A percentile compares a stretch with the other conserved stretches of the same genome.
Evolutionary conservation across 2,113 vertebrate genomes (phyloP).

Genomic region (Rhinolophus ferrumequinum): DNA sequence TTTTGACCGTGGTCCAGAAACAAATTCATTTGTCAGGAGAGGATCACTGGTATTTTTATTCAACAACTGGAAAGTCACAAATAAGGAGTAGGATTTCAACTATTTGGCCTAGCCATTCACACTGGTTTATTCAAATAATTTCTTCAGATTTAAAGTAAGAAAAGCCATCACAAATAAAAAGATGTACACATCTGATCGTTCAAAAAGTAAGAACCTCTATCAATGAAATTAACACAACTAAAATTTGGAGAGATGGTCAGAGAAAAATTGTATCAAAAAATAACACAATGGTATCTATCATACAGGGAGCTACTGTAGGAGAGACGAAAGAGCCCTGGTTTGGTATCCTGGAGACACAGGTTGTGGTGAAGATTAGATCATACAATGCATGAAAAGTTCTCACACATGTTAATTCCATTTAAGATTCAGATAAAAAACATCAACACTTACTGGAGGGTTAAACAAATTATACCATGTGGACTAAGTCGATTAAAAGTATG

Average conservation of each 20-base stretch:
- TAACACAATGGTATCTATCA: neutral
- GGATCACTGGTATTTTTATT: slow-evolving; percentile 1
- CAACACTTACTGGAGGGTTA: neutral
- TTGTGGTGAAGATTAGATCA: neutral
- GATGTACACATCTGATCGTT: neutral
- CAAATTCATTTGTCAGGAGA: neutral
- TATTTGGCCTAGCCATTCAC: neutral
- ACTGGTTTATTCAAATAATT: neutral
- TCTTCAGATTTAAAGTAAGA: slow-evolving; percentile 18
- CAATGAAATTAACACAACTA: neutral
- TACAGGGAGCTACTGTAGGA: neutral
- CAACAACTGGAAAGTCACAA: neutral
- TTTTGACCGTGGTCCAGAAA: neutral
- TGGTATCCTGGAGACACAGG: neutral
- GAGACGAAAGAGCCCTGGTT: neutral
- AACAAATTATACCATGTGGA: neutral
- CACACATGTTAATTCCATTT: neutral
- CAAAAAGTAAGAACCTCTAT: neutral
- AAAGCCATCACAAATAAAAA: neutral
- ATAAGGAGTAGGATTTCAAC: slow-evolving; percentile 14
- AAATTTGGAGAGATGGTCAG: neutral
- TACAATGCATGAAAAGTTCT: neutral
- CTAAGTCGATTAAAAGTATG: neutral
- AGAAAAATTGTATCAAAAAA: neutral
- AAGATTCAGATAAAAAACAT: neutral